These are phyloP conservation scores for Thalassoma bifasciatum DNA, from an alignment of 2,113 vertebrate genomes.

Conservation along the genomic window DNA sequence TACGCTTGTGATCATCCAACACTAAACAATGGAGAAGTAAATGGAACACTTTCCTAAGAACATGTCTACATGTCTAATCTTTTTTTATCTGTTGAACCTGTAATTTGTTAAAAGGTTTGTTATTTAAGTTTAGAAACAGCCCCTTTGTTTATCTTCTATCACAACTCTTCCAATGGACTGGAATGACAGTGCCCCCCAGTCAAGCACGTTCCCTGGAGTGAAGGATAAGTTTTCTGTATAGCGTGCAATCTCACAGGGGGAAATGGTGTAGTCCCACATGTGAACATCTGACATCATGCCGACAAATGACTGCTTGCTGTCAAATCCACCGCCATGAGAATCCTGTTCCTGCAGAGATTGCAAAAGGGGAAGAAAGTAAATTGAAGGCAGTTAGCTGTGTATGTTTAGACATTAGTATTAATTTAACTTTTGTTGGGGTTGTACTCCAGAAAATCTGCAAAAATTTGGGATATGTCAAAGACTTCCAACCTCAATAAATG, in stretches of 20 bases:
- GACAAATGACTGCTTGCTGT: slow-evolving; percentile 52
- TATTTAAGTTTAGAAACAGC: not conserved
- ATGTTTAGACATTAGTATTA: no score
- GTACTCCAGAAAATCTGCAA: no score
- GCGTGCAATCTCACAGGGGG: slow-evolving; percentile 55
- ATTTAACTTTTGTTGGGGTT: no score
- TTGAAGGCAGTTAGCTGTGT: no score
- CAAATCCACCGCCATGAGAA: slow-evolving; percentile 48
- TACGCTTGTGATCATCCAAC: no score
- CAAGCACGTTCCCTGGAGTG: slow-evolving; percentile 70
- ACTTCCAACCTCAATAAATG: no score
- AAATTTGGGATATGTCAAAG: no score
- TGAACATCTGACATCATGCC: slow-evolving; percentile 72
- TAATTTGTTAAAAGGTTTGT: not conserved
- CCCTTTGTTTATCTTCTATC: slow-evolving; percentile 30
- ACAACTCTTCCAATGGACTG: slow-evolving; percentile 27
- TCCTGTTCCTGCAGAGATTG: slow-evolving; percentile 60
- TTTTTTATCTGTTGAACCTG: no score
- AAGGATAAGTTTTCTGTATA: slow-evolving; percentile 35
- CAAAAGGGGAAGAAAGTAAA: not conserved
- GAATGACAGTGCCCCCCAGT: slow-evolving; percentile 63
- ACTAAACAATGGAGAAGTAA: not conserved
- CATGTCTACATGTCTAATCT: no score
- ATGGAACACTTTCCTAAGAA: no score
- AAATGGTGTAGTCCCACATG: slow-evolving; percentile 74